Conservation (phyloP, 2,113 vertebrate genomes). For the Tragelaphus imberbis region DNA sequence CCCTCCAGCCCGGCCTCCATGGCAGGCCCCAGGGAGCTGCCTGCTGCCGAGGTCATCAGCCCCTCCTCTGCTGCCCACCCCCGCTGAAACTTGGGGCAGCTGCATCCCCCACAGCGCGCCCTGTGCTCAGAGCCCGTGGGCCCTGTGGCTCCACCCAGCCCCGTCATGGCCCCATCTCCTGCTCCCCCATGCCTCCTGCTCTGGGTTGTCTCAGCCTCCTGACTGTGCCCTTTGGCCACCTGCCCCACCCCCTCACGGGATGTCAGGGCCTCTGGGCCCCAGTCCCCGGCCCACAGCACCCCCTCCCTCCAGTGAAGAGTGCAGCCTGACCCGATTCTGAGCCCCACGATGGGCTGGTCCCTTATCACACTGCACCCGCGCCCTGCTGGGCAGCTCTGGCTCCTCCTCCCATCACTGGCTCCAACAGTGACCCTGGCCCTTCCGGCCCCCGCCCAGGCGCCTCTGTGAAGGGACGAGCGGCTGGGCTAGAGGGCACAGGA, state of each 20-base stretch:
- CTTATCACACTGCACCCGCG: fast-evolving
- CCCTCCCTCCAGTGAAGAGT: background rate
- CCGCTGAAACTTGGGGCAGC: background rate
- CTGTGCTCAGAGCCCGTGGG: no score
- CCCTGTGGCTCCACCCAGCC: background rate
- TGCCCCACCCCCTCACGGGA: background rate
- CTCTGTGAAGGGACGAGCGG: background rate
- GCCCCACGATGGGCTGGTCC: fast-evolving
- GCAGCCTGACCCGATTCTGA: background rate
- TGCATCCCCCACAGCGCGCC: fast-evolving
- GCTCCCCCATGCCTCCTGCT: background rate
- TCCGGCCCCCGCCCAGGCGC: background rate
- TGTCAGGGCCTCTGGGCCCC: no score
- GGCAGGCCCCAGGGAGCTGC: background rate
- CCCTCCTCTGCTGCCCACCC: fast-evolving
- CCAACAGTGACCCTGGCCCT: background rate
- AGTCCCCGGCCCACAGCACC: fast-evolving
- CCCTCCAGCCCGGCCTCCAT: background rate
- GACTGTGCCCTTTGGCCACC: background rate
- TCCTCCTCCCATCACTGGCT: background rate
- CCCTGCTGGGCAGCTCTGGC: fast-evolving
- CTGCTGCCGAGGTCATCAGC: fast-evolving
- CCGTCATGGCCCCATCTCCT: fast-evolving
- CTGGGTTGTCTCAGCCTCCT: background rate
- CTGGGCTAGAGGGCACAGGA: background rate